Evolutionary conservation across 2,797 vertebrate species (phyloP), one percentile per base, ranked within the genome.

Genomic region (Acanthurus lineatus): DNA sequence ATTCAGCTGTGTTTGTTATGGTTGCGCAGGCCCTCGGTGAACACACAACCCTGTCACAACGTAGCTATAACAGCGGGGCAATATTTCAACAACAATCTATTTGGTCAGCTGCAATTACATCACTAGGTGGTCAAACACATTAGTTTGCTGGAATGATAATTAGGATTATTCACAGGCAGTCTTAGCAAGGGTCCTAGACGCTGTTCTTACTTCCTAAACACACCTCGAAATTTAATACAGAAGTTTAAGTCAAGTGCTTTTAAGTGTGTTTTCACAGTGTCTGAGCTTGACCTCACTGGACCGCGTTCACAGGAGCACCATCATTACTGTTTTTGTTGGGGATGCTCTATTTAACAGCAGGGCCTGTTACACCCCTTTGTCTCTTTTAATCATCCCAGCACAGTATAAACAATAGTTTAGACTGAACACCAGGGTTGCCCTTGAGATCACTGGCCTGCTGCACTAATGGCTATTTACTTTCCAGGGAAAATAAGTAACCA

Each of bases 1-100:
- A 87, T 91, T 95, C 93, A 93, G 92, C 92, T 94, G 91, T 94
- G 89, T 94, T 94, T 94, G 91, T 94, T 94, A 94, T 94, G 85
- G 81, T 94, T 94, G 89, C 67, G 73, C 88, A 62, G 65, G 86
- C 86, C 84, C 86, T 90, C 75, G 9, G 83, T 79, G 87, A 92
- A 93, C 85, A 83, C 83, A 90, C 85, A 82, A 87, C 77, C 71
- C 87, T 86, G 90, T 92, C 88, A 90, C 91, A 90, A 88, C 84
- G 73, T 87, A 87, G 89, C 87, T 89, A 87, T 77, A 92, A 91
- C 91, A 91, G 89, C 83, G 22, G 83, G 91, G 87, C 89, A 81
- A 91, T 90, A 92, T 91, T 93, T 94, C 91, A 93, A 85, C 87
- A 92, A 92, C 89, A 94, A 93, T 90, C 84, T 94, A 74, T 94